phyloP scores from a whole-genome alignment of 2,797 vertebrate genomes.

The Gouania willdenowi region DNA sequence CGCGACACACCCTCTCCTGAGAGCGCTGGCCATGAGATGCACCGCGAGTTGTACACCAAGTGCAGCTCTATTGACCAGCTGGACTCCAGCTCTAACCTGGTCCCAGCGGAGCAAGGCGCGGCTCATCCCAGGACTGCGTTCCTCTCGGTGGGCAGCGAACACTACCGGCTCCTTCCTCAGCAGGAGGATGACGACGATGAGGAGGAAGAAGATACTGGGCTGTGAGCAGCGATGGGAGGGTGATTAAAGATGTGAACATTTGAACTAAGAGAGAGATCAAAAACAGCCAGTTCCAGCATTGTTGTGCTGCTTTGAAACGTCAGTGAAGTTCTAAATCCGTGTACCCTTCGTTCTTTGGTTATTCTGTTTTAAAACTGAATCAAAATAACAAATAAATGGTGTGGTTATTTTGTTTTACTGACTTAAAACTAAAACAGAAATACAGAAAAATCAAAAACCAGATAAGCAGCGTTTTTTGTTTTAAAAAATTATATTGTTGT shows the following conservation, averaged over 20 bases:
- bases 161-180: conserved; percentile 72
- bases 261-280: not conserved
- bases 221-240: conserved; percentile 14
- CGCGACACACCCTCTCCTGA: conserved; percentile 2
- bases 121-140: conserved; percentile 43
- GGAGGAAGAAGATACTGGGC: conserved; percentile 63
- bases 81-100: conserved; percentile 33
- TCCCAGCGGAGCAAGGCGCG: conserved; percentile 26
- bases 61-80: conserved; percentile 64
- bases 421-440: too few relatives aligned
- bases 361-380: too few relatives aligned
- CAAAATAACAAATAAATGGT: too few relatives aligned
- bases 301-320: not conserved
- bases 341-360: too few relatives aligned
- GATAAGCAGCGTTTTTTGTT: too few relatives aligned
- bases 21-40: conserved; percentile 27
- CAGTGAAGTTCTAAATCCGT: too few relatives aligned
- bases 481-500: too few relatives aligned
- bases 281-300: not conserved
- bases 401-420: too few relatives aligned
- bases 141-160: conserved; percentile 55
- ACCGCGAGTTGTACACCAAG: conserved; percentile 68
- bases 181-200: conserved; percentile 70
- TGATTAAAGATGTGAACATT: not conserved
- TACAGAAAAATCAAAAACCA: too few relatives aligned